phyloP scores from a whole-genome alignment of 1,140 invertebrate species.

The Latrodectus geometricus region DNA sequence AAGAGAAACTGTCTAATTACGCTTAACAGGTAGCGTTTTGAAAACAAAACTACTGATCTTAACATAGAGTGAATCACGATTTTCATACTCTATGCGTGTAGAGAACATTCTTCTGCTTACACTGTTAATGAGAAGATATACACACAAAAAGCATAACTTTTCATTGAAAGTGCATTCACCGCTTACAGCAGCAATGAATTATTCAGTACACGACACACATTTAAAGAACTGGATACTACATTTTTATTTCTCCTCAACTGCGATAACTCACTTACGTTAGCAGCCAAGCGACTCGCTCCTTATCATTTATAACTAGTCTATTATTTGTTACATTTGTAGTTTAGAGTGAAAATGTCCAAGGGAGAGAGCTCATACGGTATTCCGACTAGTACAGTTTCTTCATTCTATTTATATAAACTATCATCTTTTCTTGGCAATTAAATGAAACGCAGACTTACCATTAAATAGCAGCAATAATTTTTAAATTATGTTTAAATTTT shows the following conservation, averaged over 20 bases:
- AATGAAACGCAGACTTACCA: no score
- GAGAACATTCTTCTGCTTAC: not conserved
- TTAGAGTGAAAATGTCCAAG: not conserved
- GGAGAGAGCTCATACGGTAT: no score
- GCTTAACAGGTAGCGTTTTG: not conserved
- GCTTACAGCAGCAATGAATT: conserved; percentile 30
- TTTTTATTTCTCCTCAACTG: conserved; percentile 29
- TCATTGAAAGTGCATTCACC: conserved; percentile 50
- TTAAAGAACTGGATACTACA: conserved; percentile 36
- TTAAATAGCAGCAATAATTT: no score
- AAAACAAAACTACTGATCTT: not conserved
- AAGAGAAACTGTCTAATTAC: not conserved
- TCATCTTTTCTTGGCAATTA: no score
- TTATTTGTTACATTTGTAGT: not conserved
- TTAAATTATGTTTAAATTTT: no score
- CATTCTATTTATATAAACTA: no score
- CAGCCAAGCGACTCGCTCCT: not conserved
- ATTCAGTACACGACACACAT: conserved; percentile 43
- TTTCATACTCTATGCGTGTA: not conserved
- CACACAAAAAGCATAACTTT: conserved; percentile 18
- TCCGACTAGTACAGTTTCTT: no score
- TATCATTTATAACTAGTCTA: not conserved
- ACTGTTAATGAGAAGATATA: not conserved
- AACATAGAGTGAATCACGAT: not conserved
- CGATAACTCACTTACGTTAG: conserved; percentile 52